Evolutionary conservation across 2,797 vertebrate genomes (phyloP).

Genomic region (Scarus forsteni): DNA sequence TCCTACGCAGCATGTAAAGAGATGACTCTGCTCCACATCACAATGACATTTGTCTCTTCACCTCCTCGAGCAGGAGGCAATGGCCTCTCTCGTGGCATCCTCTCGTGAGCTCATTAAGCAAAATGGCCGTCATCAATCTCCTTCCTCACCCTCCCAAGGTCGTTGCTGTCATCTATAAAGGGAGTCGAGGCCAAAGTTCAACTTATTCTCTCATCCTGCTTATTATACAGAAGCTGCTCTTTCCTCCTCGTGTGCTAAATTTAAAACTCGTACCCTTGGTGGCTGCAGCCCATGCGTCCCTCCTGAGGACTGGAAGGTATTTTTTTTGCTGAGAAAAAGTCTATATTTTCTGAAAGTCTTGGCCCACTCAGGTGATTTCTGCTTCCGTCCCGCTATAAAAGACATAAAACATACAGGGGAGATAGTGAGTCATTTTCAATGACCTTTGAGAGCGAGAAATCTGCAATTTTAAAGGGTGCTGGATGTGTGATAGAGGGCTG

Average conservation of each 20-base stretch:
- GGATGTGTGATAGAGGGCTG: conserved; percentile 11
- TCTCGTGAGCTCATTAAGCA: conserved; percentile 65
- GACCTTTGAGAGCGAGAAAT: conserved; percentile 36
- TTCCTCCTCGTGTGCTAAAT: conserved; percentile 63
- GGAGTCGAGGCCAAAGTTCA: conserved; percentile 67
- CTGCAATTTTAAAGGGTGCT: conserved; percentile 29
- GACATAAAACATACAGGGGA: neutral
- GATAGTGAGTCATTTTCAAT: conserved; percentile 37
- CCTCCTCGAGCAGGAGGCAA: conserved; percentile 27
- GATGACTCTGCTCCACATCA: conserved; percentile 11
- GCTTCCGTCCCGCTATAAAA: conserved; percentile 12
- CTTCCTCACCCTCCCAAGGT: conserved; percentile 66
- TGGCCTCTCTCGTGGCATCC: conserved; percentile 15
- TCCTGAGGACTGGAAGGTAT: conserved; percentile 38
- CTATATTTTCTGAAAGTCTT: conserved; percentile 31
- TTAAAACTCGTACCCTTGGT: conserved; percentile 47
- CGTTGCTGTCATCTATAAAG: conserved; percentile 65
- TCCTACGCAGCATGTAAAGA: conserved; percentile 8
- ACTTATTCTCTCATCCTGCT: conserved; percentile 56
- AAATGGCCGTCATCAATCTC: conserved; percentile 71
- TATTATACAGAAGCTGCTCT: conserved; percentile 61
- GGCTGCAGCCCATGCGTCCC: conserved; percentile 36
- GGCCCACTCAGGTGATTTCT: conserved; percentile 20
- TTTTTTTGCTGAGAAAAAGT: conserved; percentile 42
- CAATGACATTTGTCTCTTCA: conserved; percentile 35